A percentile compares a stretch with the other conserved stretches of the same genome.
These are phyloP conservation scores for Cottoperca gobio DNA, from an alignment of 2,797 vertebrate genomes.

Conservation along the genomic window DNA sequence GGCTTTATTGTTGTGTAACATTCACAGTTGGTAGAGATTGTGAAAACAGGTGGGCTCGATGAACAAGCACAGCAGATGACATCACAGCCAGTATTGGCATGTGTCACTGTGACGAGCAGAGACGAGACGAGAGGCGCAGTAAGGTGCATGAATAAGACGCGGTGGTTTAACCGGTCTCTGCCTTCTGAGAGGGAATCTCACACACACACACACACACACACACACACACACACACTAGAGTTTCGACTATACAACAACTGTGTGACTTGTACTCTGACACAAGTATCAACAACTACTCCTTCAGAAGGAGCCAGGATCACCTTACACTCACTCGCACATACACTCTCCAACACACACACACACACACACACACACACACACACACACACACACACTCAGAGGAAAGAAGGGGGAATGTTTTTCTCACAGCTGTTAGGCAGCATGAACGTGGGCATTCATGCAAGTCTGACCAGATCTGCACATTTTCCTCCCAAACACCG, in stretches of 20 bases:
- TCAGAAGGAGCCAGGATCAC: constrained; percentile 46
- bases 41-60: constrained; percentile 20
- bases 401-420: constrained; percentile 9
- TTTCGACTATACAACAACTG: constrained; percentile 12
- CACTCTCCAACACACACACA: not conserved
- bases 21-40: constrained; percentile 2
- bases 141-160: not conserved
- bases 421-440: constrained; percentile 47
- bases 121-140: not conserved
- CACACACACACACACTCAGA: not conserved
- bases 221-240: not conserved
- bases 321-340: constrained; percentile 48
- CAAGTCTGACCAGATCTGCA: constrained; percentile 11
- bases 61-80: constrained; percentile 9
- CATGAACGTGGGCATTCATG: constrained; percentile 30
- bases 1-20: constrained; percentile 14
- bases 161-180: not conserved
- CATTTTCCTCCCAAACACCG: not conserved
- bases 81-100: constrained; percentile 13
- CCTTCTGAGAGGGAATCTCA: not conserved
- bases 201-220: not conserved
- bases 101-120: constrained; percentile 2
- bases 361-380: constrained; percentile 12
- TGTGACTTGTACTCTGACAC: not conserved
- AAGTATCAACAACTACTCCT: constrained; percentile 33